A percentile compares a stretch with the other conserved stretches of the same genome.
Conservation (phyloP, 2,888 invertebrate species). For the Rotaria socialis region DNA sequence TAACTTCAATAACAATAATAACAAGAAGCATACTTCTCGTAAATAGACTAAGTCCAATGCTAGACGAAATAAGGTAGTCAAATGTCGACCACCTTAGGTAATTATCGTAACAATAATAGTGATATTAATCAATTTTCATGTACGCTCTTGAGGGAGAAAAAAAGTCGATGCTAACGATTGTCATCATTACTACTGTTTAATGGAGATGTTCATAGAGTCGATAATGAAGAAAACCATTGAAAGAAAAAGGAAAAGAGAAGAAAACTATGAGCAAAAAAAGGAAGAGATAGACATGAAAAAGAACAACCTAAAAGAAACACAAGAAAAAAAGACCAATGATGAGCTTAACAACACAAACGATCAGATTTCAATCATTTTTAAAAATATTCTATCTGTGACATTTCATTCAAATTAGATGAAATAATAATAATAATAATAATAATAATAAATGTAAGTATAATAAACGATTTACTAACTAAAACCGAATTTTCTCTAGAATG, state of each 20-base stretch:
- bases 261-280: constrained; percentile 40
- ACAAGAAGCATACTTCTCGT: constrained; percentile 7
- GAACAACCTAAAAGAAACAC: constrained; percentile 30
- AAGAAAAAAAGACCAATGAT: constrained; percentile 2
- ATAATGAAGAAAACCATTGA: constrained; percentile 29
- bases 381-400: background rate
- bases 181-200: background rate
- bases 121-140: no score
- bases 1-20: background rate
- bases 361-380: constrained; percentile 1
- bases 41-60: background rate
- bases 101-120: background rate
- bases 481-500: background rate
- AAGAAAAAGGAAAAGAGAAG: background rate
- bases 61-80: background rate
- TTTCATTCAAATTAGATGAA: background rate
- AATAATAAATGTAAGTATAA: no score
- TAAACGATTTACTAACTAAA: no score
- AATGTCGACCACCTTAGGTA: background rate
- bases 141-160: no score
- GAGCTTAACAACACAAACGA: background rate
- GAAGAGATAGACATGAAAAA: constrained; percentile 27
- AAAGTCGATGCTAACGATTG: background rate
- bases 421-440: no score
- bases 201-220: constrained; percentile 9